phyloP scores from a whole-genome alignment of 2,797 vertebrate genomes.

The Uromys caudimaculatus region DNA sequence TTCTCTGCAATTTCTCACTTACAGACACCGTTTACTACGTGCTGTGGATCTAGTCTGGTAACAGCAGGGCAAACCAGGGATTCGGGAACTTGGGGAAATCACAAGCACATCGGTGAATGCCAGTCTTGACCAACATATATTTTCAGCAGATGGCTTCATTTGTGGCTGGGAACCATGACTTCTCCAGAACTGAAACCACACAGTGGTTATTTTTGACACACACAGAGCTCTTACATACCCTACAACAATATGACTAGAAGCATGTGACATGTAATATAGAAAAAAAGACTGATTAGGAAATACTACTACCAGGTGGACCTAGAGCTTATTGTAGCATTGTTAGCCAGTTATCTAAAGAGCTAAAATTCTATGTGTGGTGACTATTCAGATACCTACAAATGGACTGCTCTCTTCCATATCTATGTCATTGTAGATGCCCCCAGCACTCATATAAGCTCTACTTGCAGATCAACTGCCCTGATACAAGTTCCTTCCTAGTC shows the following conservation, averaged over 20 bases:
- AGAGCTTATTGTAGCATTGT: neutral
- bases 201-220: neutral
- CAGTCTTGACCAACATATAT: conserved; percentile 11
- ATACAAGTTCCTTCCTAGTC: neutral
- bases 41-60: neutral
- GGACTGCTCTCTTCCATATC: neutral
- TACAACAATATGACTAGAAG: neutral
- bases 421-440: neutral
- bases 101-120: neutral
- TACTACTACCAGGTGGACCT: neutral
- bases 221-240: neutral
- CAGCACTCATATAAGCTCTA: neutral
- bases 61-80: conserved; percentile 37
- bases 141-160: conserved; percentile 45
- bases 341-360: neutral
- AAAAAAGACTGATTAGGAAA: neutral
- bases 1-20: neutral
- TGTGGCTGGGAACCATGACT: neutral
- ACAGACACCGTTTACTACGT: neutral
- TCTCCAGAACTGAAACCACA: conserved; percentile 5
- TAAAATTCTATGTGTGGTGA: neutral
- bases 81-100: neutral
- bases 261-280: neutral
- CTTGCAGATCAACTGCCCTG: neutral
- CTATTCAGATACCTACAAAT: neutral